These are phyloP conservation scores for Enteromius treurensis DNA, from an alignment of 2,797 vertebrate genomes.

Conservation along the genomic window DNA sequence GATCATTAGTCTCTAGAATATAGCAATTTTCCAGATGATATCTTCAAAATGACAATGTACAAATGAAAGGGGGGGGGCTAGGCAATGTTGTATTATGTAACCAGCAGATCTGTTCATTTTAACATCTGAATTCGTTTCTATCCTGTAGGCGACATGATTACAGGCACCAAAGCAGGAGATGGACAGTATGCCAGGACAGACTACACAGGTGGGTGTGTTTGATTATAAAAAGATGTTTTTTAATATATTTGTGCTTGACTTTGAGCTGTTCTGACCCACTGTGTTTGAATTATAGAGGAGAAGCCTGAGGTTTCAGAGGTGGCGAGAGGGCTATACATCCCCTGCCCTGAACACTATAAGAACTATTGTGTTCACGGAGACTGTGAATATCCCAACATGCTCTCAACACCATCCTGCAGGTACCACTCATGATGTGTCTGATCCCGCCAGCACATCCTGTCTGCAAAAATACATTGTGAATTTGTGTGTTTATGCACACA, in stretches of 20 bases:
- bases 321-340: constrained; percentile 88
- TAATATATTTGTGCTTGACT: neutral
- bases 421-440: constrained; percentile 65
- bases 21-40: neutral
- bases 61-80: constrained; percentile 2
- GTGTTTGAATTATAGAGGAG: constrained; percentile 62
- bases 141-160: constrained; percentile 85
- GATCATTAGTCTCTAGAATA: constrained; percentile 20
- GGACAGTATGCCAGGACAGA: constrained; percentile 92
- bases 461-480: constrained; percentile 5
- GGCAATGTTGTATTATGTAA: constrained; percentile 23
- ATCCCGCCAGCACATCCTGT: neutral
- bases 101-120: constrained; percentile 18
- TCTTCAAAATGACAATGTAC: constrained; percentile 24
- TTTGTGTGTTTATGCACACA: neutral
- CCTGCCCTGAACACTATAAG: constrained; percentile 93
- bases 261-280: constrained; percentile 7
- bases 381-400: constrained; percentile 90
- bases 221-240: neutral
- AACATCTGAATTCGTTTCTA: constrained; percentile 28
- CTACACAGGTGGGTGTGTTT: constrained; percentile 82
- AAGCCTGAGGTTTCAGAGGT: constrained; percentile 81
- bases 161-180: constrained; percentile 89
- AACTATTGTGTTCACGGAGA: constrained; percentile 97
- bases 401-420: constrained; percentile 96